Base-by-base conservation (phyloP, 2,797 vertebrate genomes). In the Liasis olivaceus region DNA sequence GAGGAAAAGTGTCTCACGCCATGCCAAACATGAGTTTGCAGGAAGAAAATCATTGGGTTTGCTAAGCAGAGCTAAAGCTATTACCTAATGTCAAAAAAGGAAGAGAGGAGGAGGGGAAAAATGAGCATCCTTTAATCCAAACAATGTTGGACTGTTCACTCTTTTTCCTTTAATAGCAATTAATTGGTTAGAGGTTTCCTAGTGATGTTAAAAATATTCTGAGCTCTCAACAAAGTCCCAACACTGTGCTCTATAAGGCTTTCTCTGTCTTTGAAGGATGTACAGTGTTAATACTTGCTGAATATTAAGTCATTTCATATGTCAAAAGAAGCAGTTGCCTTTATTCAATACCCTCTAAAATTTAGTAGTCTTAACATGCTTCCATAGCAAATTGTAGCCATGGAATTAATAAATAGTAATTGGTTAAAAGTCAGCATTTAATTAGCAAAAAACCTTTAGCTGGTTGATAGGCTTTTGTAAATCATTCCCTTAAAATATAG, bases 1-100 rank as follows among this genome's bases (percentile, higher is more conserved):
- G 85, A 36, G 94, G 92, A 51, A 51, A 0, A 6, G 12, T 28
- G 88, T 91, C 92, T 93, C 77, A 81, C 15, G 85, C 87, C n/a
- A 58, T 22, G 92, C 95, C 92, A 95, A 91, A 31, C 85, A 69
- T 89, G 1, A 60, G n/a, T 77, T 20, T 93, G 63, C 24, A 56
- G 36, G 31, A 47, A 54, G 51, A 54, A 54, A 31, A 91, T 15
- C 90, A 89, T 81, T 9, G 14, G 47, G 22, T 22, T 54, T 54
- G 51, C 51, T 54, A 54, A 51, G 22, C 59, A 47, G 15, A 66
- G 8, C 24, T 15, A 72, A 77, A 77, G 36, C 1, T 13, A 36
- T 77, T n/a, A 77, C 31, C 31, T 77, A 54, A 54, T 54, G 51
- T 31, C 31, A 17, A 0, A 15, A 14, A 77, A 6, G 69, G 69